Evolutionary conservation across 2,113 vertebrate species (phyloP), one percentile per base, ranked within the genome.

Genomic region (Salvelinus sp.): DNA sequence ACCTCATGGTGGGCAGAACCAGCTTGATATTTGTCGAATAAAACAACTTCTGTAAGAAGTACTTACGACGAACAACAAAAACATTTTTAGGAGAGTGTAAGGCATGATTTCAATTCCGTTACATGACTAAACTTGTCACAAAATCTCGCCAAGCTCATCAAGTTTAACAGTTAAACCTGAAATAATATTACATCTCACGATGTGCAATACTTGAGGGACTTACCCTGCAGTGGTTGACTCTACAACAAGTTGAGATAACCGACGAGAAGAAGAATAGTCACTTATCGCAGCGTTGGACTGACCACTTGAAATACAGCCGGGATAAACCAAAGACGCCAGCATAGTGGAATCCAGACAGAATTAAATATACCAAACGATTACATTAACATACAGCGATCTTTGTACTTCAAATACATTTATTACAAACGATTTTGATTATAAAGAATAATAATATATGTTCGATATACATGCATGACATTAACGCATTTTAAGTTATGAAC

Each of bases 161-260:
- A 57, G 13, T 57, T 57, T 4, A 6, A 57, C 1, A 57, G 13
- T 4, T 44, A 44, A 10, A 44, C 9, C 38, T 44, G 38, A 44
- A 44, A 44, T 44, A 44, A 2, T 44, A 44, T 44, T 44, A 44
- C 38, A 44, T 44, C 10, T 44, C 9, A 44, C 38, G 9, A 44
- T 27, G 62, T 64, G 13, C 3, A 18, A 13, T 64, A 6, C 14
- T 5, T 66, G 2, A 13, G 22, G n/a, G 25, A 75, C 27, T 82
- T 86, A 88, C 87, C 84, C 86, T 77, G 72, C 81, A 58, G 82
- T 78, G 82, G 77, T 7, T 72, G 66, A 74, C 71, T 27, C 16
- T 10, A 58, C 69, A 80, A 13, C 63, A 76, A 76, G 74, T 62
- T 30, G 74, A 58, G 6, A 30, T 4, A 7, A 62, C 12, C 5